Percentiles rank a stretch among this genome's conserved stretches.
phyloP scores from a whole-genome alignment of 2,797 vertebrate species.

The Tamandua tetradactyla region DNA sequence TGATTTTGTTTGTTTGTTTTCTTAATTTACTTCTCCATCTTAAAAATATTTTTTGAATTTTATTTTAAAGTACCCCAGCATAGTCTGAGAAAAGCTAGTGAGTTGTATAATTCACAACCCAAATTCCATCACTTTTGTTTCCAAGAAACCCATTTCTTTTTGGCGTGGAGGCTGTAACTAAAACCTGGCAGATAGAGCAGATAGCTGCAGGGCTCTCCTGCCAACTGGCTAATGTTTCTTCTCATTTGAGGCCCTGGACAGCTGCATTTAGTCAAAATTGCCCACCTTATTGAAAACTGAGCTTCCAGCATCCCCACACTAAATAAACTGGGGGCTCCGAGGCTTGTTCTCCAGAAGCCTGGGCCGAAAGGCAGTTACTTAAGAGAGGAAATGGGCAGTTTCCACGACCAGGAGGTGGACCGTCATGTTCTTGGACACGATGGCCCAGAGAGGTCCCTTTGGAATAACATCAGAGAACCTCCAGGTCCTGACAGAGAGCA shows the following conservation, averaged over 20 bases:
- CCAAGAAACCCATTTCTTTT: constrained; percentile 67
- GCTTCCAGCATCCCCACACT: constrained; percentile 48
- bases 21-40: not conserved
- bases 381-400: not conserved
- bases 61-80: not conserved
- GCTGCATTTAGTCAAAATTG: constrained; percentile 49
- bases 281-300: constrained; percentile 63
- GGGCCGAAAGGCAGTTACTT: not conserved
- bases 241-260: constrained; percentile 65
- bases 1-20: not conserved
- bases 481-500: not conserved
- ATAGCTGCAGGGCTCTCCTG: constrained; percentile 44
- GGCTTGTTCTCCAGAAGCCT: not conserved
- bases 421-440: not conserved
- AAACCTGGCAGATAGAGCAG: constrained; percentile 17
- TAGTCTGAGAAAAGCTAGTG: not conserved
- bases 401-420: not conserved
- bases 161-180: constrained; percentile 62
- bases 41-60: not conserved
- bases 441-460: not conserved
- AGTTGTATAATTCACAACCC: constrained; percentile 60
- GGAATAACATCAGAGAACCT: not conserved
- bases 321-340: constrained; percentile 38
- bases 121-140: constrained; percentile 71
- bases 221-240: constrained; percentile 65